These are phyloP conservation scores for Platyscapa corneri DNA, from an alignment of 1,140 invertebrate genomes.

Conservation along the genomic window DNA sequence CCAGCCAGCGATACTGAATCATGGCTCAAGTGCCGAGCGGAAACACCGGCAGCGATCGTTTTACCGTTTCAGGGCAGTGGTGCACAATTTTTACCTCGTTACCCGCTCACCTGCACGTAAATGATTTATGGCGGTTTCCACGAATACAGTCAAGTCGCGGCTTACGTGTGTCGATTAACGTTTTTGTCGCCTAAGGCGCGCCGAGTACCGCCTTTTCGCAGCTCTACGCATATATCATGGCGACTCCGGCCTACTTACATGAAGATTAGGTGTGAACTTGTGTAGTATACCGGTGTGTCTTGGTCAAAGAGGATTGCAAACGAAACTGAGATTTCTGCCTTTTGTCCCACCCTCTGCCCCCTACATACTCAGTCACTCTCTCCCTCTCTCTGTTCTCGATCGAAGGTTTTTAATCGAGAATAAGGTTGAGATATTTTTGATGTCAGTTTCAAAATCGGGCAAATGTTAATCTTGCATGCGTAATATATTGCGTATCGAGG, in stretches of 20 bases:
- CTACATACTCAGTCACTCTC: too few species aligned
- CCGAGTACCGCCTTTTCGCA: slow-evolving; percentile 20
- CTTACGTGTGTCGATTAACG: background rate
- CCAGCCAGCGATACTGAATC: background rate
- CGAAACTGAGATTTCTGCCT: too few species aligned
- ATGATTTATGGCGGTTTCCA: slow-evolving; percentile 6
- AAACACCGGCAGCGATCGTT: slow-evolving; percentile 1
- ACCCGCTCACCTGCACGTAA: background rate
- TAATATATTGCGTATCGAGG: background rate
- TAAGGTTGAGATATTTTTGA: background rate
- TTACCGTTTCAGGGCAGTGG: background rate
- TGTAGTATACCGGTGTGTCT: background rate
- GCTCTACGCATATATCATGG: background rate
- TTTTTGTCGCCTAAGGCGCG: slow-evolving; percentile 33
- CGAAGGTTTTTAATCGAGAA: background rate
- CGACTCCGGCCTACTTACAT: slow-evolving; percentile 7
- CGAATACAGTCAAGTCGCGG: background rate
- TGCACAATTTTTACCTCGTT: background rate
- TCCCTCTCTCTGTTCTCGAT: background rate
- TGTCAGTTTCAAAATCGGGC: background rate
- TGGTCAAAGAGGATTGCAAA: too few species aligned
- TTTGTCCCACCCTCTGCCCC: too few species aligned
- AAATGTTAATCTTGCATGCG: background rate
- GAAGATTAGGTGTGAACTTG: background rate
- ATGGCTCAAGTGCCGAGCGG: background rate